Conservation (phyloP, 2,113 vertebrate species). For the Melanocharis versteri region DNA sequence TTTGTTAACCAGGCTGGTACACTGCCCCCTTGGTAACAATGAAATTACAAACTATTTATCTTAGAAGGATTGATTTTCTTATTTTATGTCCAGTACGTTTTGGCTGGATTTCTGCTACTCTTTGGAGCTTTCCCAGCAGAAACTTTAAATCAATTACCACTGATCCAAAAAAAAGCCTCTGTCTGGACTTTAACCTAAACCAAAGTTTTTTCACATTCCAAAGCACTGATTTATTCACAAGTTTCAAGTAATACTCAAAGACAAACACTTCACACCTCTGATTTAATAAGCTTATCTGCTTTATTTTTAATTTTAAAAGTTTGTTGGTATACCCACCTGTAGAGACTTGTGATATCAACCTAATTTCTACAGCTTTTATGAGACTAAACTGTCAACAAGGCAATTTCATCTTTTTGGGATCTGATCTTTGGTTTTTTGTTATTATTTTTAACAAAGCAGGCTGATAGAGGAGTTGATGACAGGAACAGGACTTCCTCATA, state of each 20-base stretch:
- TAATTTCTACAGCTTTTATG: background rate
- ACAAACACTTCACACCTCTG: conserved; percentile 38
- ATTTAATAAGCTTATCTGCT: conserved; percentile 35
- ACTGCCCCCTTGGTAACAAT: background rate
- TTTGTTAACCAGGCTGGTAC: conserved; percentile 9
- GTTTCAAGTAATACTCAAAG: conserved; percentile 36
- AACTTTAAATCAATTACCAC: conserved; percentile 60
- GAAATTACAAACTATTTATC: conserved; percentile 40
- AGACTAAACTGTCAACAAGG: background rate
- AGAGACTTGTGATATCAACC: background rate
- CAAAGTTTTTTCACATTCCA: conserved; percentile 55
- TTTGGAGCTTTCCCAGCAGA: conserved; percentile 61
- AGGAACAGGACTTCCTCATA: background rate
- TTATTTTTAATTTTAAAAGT: background rate
- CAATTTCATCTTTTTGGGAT: background rate
- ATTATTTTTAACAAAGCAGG: background rate
- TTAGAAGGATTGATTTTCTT: conserved; percentile 34
- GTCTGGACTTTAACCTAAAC: conserved; percentile 56
- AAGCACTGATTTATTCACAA: conserved; percentile 63
- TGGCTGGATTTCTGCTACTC: conserved; percentile 51
- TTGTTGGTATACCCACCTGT: background rate
- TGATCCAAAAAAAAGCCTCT: conserved; percentile 54
- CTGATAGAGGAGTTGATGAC: background rate
- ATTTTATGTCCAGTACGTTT: conserved; percentile 32
- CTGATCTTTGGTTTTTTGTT: background rate